Base-by-base conservation (phyloP, 2,888 invertebrate genomes). In the Gandaritis pyraliata region DNA sequence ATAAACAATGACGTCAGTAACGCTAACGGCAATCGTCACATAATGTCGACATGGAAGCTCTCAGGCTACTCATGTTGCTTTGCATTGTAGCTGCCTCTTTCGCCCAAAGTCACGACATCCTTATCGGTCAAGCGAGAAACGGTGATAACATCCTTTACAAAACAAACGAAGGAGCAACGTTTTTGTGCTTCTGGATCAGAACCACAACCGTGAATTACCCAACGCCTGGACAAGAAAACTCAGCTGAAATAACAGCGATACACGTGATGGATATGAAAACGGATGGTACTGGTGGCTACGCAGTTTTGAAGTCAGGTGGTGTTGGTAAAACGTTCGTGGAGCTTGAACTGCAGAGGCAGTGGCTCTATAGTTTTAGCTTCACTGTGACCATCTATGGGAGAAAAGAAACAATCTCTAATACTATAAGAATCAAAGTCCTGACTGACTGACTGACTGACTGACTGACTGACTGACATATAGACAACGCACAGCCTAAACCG, bases 261-360 rank as follows among this genome's bases (percentile, higher is more conserved):
- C 77, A 77, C 57, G 58, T 91, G 0, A 90, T 88, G 65, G 91
- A 92, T 43, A 78, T 91, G 38, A 72, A 81, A 0, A 72, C 59
- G 0, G 88, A 90, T 29, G 91, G 91, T 0, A 70, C 72, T 0
- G 91, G 91, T 0, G 91, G 91, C 0, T 92, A 86, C 43, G 85
- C 91, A 0, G 81, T 83, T 0, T 69, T 93, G 2, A 78, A 83
- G 0, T 70, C 88, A 0, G 93, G 93, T 1, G 93, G 93, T 0
- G 69, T 93, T 0, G 92, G 92, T 0, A 88, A 89, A 61, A 77
- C 83, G 11, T 88, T 87, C 58, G 86, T 84, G 23, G 89, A 87
- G 52, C 80, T 93, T 61, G 88, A 91, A 59, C 68, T 93, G 66
- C 89, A 90, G 72, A 87, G 90, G 39, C 92, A 92, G 66, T 76